A percentile compares a stretch with the other conserved stretches of the same genome.
phyloP scores from a whole-genome alignment of 2,797 vertebrate genomes.

The Gymnodraco acuticeps region DNA sequence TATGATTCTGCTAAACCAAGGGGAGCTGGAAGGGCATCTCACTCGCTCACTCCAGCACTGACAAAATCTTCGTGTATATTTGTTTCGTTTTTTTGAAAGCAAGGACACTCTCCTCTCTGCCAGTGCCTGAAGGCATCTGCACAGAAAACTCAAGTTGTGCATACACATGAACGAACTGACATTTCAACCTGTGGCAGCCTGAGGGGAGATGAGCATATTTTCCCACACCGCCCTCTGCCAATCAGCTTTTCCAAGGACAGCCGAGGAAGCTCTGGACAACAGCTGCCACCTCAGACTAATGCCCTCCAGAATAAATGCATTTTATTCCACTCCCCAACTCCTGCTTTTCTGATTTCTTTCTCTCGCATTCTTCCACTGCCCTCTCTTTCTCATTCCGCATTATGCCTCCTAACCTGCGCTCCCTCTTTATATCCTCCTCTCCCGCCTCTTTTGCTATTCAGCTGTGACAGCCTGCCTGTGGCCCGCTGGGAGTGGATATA shows the following conservation, averaged over 20 bases:
- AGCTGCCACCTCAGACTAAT: constrained; percentile 68
- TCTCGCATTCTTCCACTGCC: constrained; percentile 22
- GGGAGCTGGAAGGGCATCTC: background rate
- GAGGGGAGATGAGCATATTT: constrained; percentile 31
- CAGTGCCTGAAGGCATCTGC: constrained; percentile 38
- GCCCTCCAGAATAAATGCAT: constrained; percentile 66
- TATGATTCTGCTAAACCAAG: constrained; percentile 8
- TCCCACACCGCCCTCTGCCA: constrained; percentile 21
- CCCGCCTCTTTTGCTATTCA: constrained; percentile 55
- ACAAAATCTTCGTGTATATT: constrained; percentile 19
- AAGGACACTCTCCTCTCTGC: constrained; percentile 15
- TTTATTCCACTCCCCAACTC: constrained; percentile 61
- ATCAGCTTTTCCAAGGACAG: constrained; percentile 52
- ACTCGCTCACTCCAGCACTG: background rate
- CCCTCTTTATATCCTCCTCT: constrained; percentile 26
- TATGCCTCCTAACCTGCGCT: constrained; percentile 49
- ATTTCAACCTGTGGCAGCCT: constrained; percentile 38
- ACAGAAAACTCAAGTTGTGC: constrained; percentile 32
- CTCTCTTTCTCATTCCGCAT: constrained; percentile 36
- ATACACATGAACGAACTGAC: constrained; percentile 25
- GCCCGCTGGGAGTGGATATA: constrained; percentile 44
- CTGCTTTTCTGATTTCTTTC: constrained; percentile 44
- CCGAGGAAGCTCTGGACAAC: constrained; percentile 48
- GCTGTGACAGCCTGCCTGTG: constrained; percentile 57
- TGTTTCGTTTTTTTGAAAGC: constrained; percentile 16